These are phyloP conservation scores for Drosophila teissieri DNA, from an alignment of 1,140 invertebrate genomes.

Conservation along the genomic window DNA sequence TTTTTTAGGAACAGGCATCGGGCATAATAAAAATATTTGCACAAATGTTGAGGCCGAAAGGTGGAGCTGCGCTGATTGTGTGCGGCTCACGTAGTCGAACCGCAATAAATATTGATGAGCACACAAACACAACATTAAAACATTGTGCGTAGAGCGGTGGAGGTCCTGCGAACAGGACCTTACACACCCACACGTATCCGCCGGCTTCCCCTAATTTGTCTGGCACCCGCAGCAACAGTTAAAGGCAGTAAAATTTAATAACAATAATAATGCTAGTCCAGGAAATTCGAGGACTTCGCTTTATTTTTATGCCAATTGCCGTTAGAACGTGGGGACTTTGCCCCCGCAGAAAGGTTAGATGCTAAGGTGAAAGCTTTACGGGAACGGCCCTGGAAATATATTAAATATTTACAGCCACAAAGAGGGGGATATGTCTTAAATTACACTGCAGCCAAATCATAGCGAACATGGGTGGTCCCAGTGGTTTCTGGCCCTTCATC, in stretches of 20 bases:
- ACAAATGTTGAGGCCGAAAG: constrained; percentile 38
- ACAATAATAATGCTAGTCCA: constrained; percentile 75
- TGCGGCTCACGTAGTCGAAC: constrained; percentile 79
- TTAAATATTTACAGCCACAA: constrained; percentile 78
- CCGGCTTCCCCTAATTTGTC: constrained; percentile 49
- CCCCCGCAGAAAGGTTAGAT: constrained; percentile 4
- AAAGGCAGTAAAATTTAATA: constrained; percentile 80
- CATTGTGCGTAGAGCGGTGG: constrained; percentile 68
- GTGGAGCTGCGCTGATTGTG: constrained; percentile 55
- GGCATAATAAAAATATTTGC: constrained; percentile 70
- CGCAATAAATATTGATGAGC: constrained; percentile 82
- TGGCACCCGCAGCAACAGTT: constrained; percentile 66
- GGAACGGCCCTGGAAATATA: constrained; percentile 52
- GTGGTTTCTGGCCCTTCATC: not conserved
- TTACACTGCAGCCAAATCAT: constrained; percentile 44
- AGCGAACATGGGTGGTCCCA: constrained; percentile 1
- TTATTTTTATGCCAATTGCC: constrained; percentile 63
- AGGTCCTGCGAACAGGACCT: constrained; percentile 17
- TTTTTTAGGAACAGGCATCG: not conserved
- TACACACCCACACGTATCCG: not conserved
- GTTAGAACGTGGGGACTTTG: not conserved
- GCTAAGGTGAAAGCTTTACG: constrained; percentile 54
- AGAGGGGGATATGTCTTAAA: constrained; percentile 66
- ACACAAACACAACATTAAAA: constrained; percentile 81
- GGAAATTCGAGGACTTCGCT: constrained; percentile 58